Base-by-base conservation (phyloP, 2,888 invertebrate species). In the Idaea aversata region DNA sequence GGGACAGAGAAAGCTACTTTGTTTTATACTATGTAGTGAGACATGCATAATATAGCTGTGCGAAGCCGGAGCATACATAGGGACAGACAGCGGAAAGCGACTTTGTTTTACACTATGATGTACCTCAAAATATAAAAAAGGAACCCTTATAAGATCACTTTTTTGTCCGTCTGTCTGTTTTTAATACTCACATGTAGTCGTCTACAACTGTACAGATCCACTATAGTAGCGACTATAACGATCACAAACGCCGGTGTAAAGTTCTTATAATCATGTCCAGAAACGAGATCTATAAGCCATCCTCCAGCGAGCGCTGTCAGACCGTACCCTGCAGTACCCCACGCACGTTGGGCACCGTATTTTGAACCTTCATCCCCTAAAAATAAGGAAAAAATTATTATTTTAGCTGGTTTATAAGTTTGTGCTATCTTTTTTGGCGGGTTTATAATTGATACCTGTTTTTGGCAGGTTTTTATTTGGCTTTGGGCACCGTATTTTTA, bases 261-360 rank as follows among this genome's bases (percentile, higher is more conserved):
- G 75, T 95, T 94, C 76, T 96, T 96, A 2, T 75, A 73, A 0
- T 76, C 72, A 0, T 88, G 85, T 13, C 90, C 82, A 0, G 96
- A 96, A 78, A 94, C 94, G n/a, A 87, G 78, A 80, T 97, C 95
- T 0, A 97, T 94, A 0, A 94, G 88, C 82, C 94, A 95, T 0
- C 97, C 97, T 0, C 96, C 94, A 0, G 96, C 78, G 0, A 97
- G 82, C 0, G 97, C 97, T 0, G 96, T 95, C 5, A 94, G 73
- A 0, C 97, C 97, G 77, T 97, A 97, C 0, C 97, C 97, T 5
- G 95, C 94, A 0, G 97, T 96, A 5, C 97, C 97, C 96, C 96
- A 97, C 0, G 97, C 96, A 16, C 97, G 91, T 80, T 97, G 97
- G 6, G 94, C 94, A 0, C 97, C 97, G 77, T 97, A 97, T 66